phyloP scores from a whole-genome alignment of 1,140 invertebrate species.

The Colletes gigas region DNA sequence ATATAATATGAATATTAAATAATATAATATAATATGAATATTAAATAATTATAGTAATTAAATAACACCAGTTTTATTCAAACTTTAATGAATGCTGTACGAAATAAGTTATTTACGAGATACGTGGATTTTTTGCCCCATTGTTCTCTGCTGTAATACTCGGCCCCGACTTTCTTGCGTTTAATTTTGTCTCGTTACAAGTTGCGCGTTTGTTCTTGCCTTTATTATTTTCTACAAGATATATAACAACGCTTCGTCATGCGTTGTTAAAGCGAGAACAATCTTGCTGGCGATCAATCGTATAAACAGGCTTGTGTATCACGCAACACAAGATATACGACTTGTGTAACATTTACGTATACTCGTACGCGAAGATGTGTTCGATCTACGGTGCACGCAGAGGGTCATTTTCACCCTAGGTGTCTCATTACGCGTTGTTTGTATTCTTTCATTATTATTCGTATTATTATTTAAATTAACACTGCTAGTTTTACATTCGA shows the following conservation, averaged over 20 bases:
- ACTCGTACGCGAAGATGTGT: background rate
- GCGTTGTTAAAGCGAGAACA: constrained; percentile 4
- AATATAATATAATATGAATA: no score
- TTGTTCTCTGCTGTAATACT: background rate
- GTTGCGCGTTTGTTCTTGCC: background rate
- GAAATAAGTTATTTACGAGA: background rate
- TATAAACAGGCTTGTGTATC: constrained; percentile 1
- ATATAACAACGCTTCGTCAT: background rate
- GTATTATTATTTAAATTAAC: background rate
- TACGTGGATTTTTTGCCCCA: background rate
- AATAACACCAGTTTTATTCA: no score
- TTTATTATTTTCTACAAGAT: background rate
- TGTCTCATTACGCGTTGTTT: no score
- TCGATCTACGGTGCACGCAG: rapidly evolving
- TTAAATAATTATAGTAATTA: no score
- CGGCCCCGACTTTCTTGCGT: background rate
- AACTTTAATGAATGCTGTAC: no score
- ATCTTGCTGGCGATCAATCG: constrained; percentile 1
- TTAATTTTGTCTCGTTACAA: background rate
- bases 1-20: no score
- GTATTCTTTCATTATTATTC: background rate
- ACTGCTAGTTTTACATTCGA: no score
- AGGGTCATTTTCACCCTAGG: background rate
- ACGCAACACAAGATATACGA: background rate
- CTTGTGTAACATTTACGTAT: background rate